A percentile compares a stretch with the other conserved stretches of the same genome.
Evolutionary conservation across 2,113 vertebrate genomes (phyloP).

Genomic region (Hippolais icterina): DNA sequence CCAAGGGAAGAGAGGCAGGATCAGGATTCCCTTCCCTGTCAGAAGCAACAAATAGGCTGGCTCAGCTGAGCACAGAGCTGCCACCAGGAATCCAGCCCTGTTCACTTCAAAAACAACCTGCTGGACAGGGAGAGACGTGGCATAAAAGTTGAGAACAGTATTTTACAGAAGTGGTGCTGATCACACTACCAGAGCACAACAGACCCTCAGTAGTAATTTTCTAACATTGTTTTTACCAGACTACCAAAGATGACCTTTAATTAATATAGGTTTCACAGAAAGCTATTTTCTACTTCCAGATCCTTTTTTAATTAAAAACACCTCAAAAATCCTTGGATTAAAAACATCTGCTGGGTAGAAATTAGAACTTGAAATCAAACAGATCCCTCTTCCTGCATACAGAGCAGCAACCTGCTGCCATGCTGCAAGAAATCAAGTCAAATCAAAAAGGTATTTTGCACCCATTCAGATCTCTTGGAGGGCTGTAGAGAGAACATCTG

Average conservation of each 20-base stretch:
- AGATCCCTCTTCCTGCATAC: neutral
- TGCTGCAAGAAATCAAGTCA: neutral
- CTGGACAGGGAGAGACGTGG: neutral
- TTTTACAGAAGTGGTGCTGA: neutral
- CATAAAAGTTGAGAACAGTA: neutral
- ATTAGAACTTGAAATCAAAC: neutral
- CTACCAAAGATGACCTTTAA: neutral
- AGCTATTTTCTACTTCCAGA: neutral
- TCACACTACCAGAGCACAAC: neutral
- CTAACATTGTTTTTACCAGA: neutral
- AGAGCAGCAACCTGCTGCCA: neutral
- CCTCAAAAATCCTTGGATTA: neutral
- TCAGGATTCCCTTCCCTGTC: neutral
- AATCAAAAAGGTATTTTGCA: neutral
- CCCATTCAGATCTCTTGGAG: slow-evolving; percentile 21
- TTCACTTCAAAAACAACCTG: neutral
- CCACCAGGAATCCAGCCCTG: neutral
- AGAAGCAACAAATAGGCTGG: neutral
- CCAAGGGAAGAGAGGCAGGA: neutral
- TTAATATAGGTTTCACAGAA: neutral
- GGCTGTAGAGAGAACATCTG: slow-evolving; percentile 38
- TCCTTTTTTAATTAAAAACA: neutral
- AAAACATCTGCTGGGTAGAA: neutral
- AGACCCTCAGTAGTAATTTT: accelerated
- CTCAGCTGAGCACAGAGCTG: neutral